A percentile compares a stretch with the other conserved stretches of the same genome.
Evolutionary conservation across 2,797 vertebrate genomes (phyloP).

Genomic region (Xiphorhynchus erythropygius): DNA sequence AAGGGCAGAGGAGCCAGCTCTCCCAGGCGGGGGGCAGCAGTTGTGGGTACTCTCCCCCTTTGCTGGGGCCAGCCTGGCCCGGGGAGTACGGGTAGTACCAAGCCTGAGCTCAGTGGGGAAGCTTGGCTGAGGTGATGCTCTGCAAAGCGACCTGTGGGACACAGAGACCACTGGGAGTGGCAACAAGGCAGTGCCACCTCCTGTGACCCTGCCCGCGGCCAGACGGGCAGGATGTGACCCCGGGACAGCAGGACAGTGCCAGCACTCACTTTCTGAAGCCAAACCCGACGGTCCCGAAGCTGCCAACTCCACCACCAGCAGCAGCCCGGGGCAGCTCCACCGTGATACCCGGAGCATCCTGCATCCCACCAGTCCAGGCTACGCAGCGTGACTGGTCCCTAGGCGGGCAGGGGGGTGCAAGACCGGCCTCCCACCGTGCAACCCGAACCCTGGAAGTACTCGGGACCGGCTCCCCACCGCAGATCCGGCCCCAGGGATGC

Average conservation of each 20-base stretch:
- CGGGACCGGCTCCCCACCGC: background rate
- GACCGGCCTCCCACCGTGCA: too few species aligned
- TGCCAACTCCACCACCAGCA: background rate
- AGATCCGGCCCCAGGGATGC: background rate
- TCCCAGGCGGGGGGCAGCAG: rapidly evolving
- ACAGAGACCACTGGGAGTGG: rapidly evolving
- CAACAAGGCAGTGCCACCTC: background rate
- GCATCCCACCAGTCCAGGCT: background rate
- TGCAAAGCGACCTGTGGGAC: background rate
- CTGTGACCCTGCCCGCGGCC: background rate
- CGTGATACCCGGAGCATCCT: background rate
- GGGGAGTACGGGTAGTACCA: background rate
- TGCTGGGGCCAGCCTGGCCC: background rate
- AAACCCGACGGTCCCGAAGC: background rate
- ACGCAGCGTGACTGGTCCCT: background rate
- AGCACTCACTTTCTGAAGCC: background rate
- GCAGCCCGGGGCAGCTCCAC: background rate
- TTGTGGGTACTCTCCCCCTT: background rate
- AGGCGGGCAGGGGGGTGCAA: background rate
- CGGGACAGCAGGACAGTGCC: background rate
- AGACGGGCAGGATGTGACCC: background rate
- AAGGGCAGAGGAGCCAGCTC: background rate
- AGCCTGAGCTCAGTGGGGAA: rapidly evolving
- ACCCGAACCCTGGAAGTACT: background rate
- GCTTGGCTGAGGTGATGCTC: background rate